Conservation (phyloP, 1,140 invertebrate species). For the Episyrphus balteatus region DNA sequence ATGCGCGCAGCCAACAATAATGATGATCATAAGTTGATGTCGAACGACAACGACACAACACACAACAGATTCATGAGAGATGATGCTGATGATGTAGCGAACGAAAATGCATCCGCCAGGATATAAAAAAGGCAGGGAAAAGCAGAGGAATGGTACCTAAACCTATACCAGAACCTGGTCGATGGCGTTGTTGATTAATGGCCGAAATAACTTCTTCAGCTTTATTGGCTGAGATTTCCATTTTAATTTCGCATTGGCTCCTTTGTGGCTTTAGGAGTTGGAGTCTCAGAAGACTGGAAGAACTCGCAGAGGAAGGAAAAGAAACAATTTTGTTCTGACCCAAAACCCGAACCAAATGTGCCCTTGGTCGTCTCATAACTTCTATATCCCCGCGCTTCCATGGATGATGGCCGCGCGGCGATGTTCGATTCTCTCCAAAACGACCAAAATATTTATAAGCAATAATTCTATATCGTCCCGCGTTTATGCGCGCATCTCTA, state of each 20-base stretch:
- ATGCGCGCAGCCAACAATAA: no score
- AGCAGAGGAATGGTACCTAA: no score
- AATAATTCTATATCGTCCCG: not conserved
- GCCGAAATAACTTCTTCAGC: constrained; percentile 3
- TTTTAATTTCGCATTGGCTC: not conserved
- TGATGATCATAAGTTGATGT: no score
- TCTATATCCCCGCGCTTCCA: not conserved
- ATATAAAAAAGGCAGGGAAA: no score
- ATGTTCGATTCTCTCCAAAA: no score
- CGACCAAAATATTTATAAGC: not conserved
- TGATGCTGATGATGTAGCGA: no score
- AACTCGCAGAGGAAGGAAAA: no score
- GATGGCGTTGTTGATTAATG: constrained; percentile 4
- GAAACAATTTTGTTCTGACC: no score
- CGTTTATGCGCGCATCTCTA: not conserved
- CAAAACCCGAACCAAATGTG: not conserved
- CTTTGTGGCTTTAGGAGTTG: not conserved
- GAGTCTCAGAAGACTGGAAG: no score
- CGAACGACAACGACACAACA: no score
- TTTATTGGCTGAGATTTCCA: constrained; percentile 3
- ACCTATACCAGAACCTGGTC: not conserved
- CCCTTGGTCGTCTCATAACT: not conserved
- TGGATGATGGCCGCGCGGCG: not conserved
- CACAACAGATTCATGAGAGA: no score
- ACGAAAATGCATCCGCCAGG: no score